Conservation (phyloP, 2,888 invertebrate species). For the Vannuccia rotundouncinata region DNA sequence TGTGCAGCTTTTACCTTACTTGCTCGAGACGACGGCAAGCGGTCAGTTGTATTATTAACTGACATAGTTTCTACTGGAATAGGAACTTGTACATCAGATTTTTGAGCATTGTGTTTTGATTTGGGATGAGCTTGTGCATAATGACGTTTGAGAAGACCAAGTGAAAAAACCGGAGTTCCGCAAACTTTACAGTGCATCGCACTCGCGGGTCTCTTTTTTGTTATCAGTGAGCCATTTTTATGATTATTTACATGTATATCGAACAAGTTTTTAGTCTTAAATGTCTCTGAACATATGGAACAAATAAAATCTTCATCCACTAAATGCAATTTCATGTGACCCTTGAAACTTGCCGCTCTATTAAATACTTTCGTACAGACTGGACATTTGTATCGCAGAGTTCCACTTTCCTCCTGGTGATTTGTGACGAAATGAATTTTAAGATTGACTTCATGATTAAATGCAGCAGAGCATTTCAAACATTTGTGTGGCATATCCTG, state of each 20-base stretch:
- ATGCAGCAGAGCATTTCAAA: background rate
- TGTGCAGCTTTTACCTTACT: background rate
- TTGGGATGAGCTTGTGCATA: background rate
- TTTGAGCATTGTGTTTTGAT: background rate
- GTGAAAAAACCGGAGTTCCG: background rate
- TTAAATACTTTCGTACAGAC: background rate
- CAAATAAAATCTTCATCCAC: slow-evolving; percentile 34
- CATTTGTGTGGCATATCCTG: background rate
- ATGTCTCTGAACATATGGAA: slow-evolving; percentile 8
- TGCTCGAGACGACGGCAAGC: background rate
- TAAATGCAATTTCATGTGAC: background rate
- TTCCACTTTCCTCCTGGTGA: background rate
- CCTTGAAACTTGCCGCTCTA: background rate
- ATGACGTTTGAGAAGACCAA: background rate
- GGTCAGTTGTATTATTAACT: background rate
- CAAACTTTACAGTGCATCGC: slow-evolving; percentile 4
- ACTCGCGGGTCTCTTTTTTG: background rate
- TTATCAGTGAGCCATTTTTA: background rate
- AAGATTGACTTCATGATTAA: background rate
- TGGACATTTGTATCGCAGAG: background rate
- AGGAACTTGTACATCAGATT: background rate
- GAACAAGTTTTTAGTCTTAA: slow-evolving; percentile 29
- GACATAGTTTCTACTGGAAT: background rate
- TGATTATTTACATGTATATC: slow-evolving; percentile 14
- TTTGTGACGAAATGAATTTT: background rate